Evolutionary conservation across 92 coral and sea anemone genomes (phyloP).

Genomic region (Desmophyllum pertusum): DNA sequence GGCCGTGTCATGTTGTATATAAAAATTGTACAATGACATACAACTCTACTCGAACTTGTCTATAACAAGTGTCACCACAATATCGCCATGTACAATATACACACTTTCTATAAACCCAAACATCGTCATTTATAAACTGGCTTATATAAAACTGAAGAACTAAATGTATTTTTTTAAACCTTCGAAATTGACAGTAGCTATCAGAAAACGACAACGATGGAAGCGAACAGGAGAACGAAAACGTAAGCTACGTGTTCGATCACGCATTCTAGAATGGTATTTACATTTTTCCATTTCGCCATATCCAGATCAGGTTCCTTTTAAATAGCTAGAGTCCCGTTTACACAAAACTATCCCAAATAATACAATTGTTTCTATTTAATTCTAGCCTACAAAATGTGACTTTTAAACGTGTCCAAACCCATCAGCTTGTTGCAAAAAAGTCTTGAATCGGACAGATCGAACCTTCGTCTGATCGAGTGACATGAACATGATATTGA

Average conservation of each 20-base stretch:
- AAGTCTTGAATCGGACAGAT: not conserved
- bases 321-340: not conserved
- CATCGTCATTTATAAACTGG: not conserved
- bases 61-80: not conserved
- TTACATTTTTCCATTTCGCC: too few species aligned
- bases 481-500: too few species aligned
- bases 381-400: not conserved
- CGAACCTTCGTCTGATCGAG: not conserved
- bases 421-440: not conserved
- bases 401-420: not conserved
- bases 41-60: not conserved
- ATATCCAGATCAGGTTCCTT: not conserved
- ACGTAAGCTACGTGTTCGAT: not conserved
- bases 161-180: not conserved
- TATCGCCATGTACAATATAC: not conserved
- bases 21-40: not conserved
- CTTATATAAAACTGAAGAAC: not conserved
- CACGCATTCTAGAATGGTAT: not conserved
- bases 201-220: not conserved
- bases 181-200: not conserved
- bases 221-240: not conserved
- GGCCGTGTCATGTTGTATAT: not conserved
- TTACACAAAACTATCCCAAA: not conserved
- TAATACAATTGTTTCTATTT: not conserved
- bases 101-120: not conserved